Percentiles rank a stretch among this genome's conserved stretches.
Evolutionary conservation across 2,888 invertebrate species (phyloP).

Genomic region (Clitarchus hookeri): DNA sequence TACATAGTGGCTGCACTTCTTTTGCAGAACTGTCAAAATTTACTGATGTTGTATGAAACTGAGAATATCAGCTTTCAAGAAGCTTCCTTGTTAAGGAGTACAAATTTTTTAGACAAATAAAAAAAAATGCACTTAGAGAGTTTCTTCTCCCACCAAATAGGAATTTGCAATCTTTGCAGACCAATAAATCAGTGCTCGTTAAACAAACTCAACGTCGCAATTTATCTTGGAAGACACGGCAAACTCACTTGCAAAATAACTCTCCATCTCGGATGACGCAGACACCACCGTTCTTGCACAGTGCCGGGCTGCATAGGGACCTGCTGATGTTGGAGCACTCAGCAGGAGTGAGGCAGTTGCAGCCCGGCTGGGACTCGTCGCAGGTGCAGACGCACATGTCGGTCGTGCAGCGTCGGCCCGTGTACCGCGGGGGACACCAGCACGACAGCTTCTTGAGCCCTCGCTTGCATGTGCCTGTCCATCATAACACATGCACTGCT

Average conservation of each 20-base stretch:
- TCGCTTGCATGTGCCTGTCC: conserved; percentile 51
- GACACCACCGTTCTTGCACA: conserved; percentile 61
- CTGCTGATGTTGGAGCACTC: conserved; percentile 31
- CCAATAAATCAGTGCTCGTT: no score
- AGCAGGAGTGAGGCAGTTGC: conserved; percentile 44
- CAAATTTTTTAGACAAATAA: no score
- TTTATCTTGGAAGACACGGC: neutral
- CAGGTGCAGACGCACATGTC: conserved; percentile 57
- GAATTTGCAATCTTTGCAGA: no score
- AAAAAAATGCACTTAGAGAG: no score
- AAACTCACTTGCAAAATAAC: conserved; percentile 57
- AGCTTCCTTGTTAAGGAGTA: no score
- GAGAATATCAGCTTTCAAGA: no score
- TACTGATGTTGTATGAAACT: no score
- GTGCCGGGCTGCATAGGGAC: conserved; percentile 52
- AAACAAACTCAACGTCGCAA: neutral
- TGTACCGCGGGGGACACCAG: conserved; percentile 55
- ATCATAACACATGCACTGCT: neutral
- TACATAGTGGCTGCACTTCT: no score
- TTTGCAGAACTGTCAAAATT: no score
- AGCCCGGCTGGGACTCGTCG: conserved; percentile 42
- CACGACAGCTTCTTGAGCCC: conserved; percentile 55
- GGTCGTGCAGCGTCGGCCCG: conserved; percentile 59
- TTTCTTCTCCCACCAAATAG: no score
- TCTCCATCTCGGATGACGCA: conserved; percentile 57